These are phyloP conservation scores for Leptodactylus fallax DNA, from an alignment of 2,797 vertebrate genomes.

Conservation along the genomic window DNA sequence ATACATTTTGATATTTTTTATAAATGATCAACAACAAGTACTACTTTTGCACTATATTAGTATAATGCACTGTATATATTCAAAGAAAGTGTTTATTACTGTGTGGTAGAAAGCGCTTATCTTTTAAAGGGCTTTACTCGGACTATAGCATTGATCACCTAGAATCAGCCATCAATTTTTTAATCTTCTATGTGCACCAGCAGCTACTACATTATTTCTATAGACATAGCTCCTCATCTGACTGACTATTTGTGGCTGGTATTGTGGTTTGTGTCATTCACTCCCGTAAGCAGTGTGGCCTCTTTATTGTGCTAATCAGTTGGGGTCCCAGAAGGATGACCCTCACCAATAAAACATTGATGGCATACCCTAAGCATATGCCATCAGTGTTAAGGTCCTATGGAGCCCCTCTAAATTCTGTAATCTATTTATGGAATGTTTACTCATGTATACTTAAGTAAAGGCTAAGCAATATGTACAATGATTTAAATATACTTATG, in stretches of 20 bases:
- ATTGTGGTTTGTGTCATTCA: no score
- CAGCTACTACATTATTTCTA: no score
- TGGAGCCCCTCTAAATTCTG: neutral
- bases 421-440: neutral
- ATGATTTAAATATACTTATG: neutral
- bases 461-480: neutral
- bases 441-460: neutral
- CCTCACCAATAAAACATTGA: no score
- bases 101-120: constrained; percentile 74
- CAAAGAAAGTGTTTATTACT: constrained; percentile 67
- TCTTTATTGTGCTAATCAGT: no score
- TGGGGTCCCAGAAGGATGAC: no score
- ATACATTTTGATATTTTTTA: constrained; percentile 71
- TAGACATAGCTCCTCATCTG: no score
- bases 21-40: constrained; percentile 89
- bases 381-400: neutral
- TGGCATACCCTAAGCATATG: neutral
- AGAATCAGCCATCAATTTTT: neutral
- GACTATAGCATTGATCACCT: neutral
- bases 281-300: no score
- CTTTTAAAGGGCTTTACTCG: constrained; percentile 67
- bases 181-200: no score
- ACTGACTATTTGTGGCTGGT: no score
- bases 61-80: constrained; percentile 78
- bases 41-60: constrained; percentile 92